phyloP scores from a whole-genome alignment of 92 coral and sea anemone species.

The Palythoa grandiflora region DNA sequence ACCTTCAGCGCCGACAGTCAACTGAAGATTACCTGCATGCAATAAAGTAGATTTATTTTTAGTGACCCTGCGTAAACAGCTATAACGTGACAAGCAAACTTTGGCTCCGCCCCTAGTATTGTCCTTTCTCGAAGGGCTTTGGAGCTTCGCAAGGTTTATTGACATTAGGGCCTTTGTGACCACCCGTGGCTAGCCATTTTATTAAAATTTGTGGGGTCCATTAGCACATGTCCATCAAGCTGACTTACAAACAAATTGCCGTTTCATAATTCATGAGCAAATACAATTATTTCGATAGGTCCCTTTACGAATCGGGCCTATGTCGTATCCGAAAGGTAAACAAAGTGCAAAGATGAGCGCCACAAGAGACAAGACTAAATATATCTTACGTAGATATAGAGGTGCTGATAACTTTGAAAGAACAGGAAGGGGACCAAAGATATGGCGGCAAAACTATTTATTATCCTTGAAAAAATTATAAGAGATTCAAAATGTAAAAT shows the following conservation, averaged over 20 bases:
- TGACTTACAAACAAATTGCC: conserved; percentile 99
- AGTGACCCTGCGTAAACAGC: conserved; percentile 99
- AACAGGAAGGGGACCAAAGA: conserved; percentile 87
- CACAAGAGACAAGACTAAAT: conserved; percentile 75
- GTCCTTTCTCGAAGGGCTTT: conserved; percentile 88
- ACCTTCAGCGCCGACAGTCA: conserved; percentile 57
- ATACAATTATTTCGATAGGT: conserved; percentile 97
- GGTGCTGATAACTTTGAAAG: conserved; percentile 86
- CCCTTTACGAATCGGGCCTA: conserved; percentile 90
- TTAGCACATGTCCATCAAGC: conserved; percentile 99
- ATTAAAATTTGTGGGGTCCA: conserved; percentile 98
- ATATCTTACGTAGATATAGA: conserved; percentile 72
- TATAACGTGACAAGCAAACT: conserved; percentile 87
- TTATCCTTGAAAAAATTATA: conserved; percentile 69
- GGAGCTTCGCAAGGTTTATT: conserved; percentile 88
- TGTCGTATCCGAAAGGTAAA: conserved; percentile 91
- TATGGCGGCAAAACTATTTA: conserved; percentile 74
- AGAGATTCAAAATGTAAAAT: conserved; percentile 75
- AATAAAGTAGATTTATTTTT: conserved; percentile 99
- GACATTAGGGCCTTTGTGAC: conserved; percentile 95
- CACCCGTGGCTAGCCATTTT: conserved; percentile 99
- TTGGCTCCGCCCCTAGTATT: conserved; percentile 95
- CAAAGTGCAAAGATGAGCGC: conserved; percentile 76
- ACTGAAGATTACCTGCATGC: conserved; percentile 94
- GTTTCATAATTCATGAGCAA: conserved; percentile 99